Conservation (phyloP, 1,140 invertebrate species). For the Arion vulgaris region DNA sequence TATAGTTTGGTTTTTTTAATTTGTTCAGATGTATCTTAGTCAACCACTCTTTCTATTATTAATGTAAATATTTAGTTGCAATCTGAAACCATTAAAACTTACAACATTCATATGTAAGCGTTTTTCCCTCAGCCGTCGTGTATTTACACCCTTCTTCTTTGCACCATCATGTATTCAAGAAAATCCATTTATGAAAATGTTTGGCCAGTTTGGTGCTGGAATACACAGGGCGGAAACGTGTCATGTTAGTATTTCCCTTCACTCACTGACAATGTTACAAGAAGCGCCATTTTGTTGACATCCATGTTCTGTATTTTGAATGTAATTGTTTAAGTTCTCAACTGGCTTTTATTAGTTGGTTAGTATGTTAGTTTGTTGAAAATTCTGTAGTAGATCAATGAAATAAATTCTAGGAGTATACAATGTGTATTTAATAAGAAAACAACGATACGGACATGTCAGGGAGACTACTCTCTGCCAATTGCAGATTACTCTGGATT, state of each 20-base stretch:
- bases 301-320: neutral
- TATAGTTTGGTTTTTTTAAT: too few relatives aligned
- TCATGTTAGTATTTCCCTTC: neutral
- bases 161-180: too few relatives aligned
- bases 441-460: neutral
- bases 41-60: too few relatives aligned
- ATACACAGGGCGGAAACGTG: neutral
- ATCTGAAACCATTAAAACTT: too few relatives aligned
- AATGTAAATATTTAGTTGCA: too few relatives aligned
- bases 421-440: neutral
- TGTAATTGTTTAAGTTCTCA: neutral
- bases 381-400: neutral
- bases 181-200: too few relatives aligned
- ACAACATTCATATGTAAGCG: too few relatives aligned
- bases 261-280: neutral
- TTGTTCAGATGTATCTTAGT: too few relatives aligned
- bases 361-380: neutral
- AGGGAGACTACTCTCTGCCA: conserved; percentile 2
- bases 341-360: neutral
- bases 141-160: too few relatives aligned
- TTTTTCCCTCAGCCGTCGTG: too few relatives aligned
- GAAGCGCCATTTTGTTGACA: neutral
- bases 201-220: too few relatives aligned
- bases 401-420: neutral
- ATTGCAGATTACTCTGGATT: conserved; percentile 1